Evolutionary conservation across 2,113 vertebrate genomes (phyloP).

Genomic region (Neodontobutis hainanensis): DNA sequence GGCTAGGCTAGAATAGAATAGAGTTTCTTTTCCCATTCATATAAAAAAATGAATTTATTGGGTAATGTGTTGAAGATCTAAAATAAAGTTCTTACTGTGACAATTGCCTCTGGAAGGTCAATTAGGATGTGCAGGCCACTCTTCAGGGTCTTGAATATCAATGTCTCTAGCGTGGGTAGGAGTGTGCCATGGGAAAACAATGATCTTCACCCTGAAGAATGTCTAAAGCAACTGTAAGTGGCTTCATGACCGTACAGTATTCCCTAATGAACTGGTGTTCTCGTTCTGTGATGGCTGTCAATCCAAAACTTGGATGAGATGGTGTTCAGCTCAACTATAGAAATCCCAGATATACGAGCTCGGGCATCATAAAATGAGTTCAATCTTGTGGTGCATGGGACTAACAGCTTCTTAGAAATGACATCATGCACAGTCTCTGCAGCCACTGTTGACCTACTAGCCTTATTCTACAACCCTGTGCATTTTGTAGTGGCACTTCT

Average conservation of each 20-base stretch:
- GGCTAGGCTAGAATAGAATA: background rate
- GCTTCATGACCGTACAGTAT: no score
- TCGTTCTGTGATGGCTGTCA: no score
- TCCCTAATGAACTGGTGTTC: no score
- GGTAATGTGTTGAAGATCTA: no score
- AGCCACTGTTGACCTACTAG: constrained; percentile 6
- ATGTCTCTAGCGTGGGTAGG: constrained; percentile 23
- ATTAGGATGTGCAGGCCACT: constrained; percentile 15
- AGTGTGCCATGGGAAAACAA: constrained; percentile 23
- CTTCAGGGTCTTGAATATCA: constrained; percentile 31
- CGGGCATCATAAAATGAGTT: constrained; percentile 34
- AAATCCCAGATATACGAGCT: constrained; percentile 15
- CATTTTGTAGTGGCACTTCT: no score
- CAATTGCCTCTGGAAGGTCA: constrained; percentile 28
- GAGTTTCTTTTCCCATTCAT: background rate
- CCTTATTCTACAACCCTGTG: background rate
- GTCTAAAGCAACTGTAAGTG: constrained; percentile 8
- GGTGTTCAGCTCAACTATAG: constrained; percentile 11
- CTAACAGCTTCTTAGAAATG: constrained; percentile 18
- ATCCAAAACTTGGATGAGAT: no score
- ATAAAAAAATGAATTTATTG: background rate
- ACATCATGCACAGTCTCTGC: constrained; percentile 8
- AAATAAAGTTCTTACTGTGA: constrained; percentile 9
- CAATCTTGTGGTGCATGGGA: constrained; percentile 21
- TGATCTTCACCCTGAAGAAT: constrained; percentile 27